Evolutionary conservation across 2,888 invertebrate genomes (phyloP), one percentile per base, ranked within the genome.

Genomic region (Nipponacmea schrenckii): DNA sequence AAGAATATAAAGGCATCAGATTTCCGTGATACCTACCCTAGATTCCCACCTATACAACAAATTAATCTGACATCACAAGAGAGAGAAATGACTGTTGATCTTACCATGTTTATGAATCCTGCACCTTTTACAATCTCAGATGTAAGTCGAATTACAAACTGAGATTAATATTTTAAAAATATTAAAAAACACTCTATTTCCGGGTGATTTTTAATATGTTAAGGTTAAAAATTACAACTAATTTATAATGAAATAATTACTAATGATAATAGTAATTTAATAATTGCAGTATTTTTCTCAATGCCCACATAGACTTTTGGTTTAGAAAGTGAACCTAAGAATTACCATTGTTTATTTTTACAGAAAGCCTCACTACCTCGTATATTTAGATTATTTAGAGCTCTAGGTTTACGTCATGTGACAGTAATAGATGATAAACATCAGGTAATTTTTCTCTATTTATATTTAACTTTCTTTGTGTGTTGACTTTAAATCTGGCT

Each of bases 81-180:
- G 85, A 92, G 93, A 87, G 92, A 93, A 0, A 95, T 92, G 85
- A 94, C 93, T 0, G 91, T 99, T 46, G 96, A 98, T 90, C 90
- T 99, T 71, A 92, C 94, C 68, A 95, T 96, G 7, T 97, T 95
- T 88, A 96, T 98, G 95, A 98, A 98, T 90, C 95, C 96, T 26
- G 95, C 97, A 2, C 96, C 98, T 0, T 96, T 97, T 88, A 93
- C 95, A 56, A 91, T 96, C 76, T 92, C 93, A 79, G 92, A 94
- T 85, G 94, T 94, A 85, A 92, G 92, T 91, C 31, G 5, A 31
- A 31, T 27, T 17, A 17, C 12, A 14, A 62, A 31, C 17, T 20
- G 17, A 66, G 8, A 27, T 26, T 31, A 27, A 65, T 17, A 31
- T 26, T 10, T 24, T 27, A 17, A 26, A 65, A 14, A 20, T 17